These are phyloP conservation scores for Scolopax rusticola DNA, from an alignment of 2,797 vertebrate species.

Conservation along the genomic window DNA sequence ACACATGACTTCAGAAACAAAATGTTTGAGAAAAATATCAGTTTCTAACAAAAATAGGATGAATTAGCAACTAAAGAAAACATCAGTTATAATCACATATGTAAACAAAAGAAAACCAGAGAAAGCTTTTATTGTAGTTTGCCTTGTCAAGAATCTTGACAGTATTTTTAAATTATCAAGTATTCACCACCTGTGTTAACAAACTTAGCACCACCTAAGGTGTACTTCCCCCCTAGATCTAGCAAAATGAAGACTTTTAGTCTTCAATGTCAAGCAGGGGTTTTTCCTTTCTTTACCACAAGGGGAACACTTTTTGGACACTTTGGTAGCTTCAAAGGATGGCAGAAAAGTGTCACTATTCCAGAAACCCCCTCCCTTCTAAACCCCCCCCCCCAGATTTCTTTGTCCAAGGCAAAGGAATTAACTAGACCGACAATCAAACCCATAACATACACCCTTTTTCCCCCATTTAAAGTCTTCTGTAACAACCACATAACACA, in stretches of 20 bases:
- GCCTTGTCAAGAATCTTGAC: neutral
- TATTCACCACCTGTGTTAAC: neutral
- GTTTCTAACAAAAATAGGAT: neutral
- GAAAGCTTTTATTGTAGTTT: neutral
- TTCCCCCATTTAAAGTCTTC: neutral
- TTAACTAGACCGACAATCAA: neutral
- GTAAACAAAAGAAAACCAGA: neutral
- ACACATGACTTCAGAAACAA: neutral
- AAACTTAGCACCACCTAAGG: neutral
- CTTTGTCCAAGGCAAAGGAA: neutral
- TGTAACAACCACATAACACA: neutral
- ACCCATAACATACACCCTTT: rapidly evolving
- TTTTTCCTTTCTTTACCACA: neutral
- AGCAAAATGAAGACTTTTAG: neutral
- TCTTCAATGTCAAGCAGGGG: neutral
- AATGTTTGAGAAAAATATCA: neutral
- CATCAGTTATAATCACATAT: neutral
- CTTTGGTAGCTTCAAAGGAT: neutral
- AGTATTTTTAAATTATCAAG: neutral
- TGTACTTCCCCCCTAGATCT: neutral
- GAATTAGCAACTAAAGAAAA: neutral
- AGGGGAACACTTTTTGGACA: neutral
- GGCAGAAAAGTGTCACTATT: neutral
- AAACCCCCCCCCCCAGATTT: neutral
- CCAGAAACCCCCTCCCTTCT: neutral